Percentiles rank a stretch among this genome's conserved stretches.
These are phyloP conservation scores for Dermochelys coriacea DNA, from an alignment of 2,797 vertebrate genomes.

Conservation along the genomic window DNA sequence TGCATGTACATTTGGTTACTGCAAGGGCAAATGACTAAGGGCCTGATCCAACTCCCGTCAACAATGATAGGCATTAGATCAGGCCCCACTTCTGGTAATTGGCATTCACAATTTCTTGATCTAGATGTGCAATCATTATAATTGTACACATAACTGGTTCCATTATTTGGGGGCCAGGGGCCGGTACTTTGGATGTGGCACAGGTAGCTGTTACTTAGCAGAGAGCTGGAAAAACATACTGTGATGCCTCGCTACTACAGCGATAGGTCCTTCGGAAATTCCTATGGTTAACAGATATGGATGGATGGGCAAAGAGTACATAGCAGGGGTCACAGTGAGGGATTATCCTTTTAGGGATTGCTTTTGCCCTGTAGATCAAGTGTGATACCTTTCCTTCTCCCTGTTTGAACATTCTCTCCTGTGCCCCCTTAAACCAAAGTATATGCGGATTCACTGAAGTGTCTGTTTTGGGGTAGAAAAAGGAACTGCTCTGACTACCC, in stretches of 20 bases:
- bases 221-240: constrained; percentile 51
- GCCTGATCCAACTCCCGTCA: background rate
- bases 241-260: constrained; percentile 48
- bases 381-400: background rate
- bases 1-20: background rate
- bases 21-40: background rate
- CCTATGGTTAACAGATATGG: constrained; percentile 44
- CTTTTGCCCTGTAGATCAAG: constrained; percentile 38
- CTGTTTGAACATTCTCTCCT: background rate
- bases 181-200: constrained; percentile 33
- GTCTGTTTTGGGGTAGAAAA: background rate
- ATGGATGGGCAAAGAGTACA: background rate
- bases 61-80: rapidly evolving
- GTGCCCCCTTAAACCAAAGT: background rate
- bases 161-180: background rate
- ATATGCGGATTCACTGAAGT: background rate
- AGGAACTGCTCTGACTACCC: background rate
- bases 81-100: rapidly evolving
- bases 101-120: background rate
- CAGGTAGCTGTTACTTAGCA: rapidly evolving
- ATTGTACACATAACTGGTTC: background rate
- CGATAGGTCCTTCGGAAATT: constrained; percentile 38
- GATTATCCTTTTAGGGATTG: constrained; percentile 26
- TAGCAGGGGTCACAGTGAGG: constrained; percentile 22
- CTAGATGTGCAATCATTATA: background rate